A percentile compares a stretch with the other conserved stretches of the same genome.
These are phyloP conservation scores for Anthrax anthrax DNA, from an alignment of 2,888 invertebrate genomes.

Conservation along the genomic window DNA sequence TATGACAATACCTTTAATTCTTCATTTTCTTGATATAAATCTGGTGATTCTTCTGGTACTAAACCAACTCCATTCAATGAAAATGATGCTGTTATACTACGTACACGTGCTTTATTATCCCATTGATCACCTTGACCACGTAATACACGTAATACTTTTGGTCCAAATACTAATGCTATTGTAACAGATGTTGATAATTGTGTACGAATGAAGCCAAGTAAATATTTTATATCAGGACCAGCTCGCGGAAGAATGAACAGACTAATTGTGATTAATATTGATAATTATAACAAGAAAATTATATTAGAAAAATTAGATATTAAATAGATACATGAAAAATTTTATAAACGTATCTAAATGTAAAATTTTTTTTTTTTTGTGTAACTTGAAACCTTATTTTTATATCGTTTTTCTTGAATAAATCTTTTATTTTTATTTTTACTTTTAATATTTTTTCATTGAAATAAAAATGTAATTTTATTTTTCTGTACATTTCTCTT, in stretches of 20 bases:
- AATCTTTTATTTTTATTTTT: no score
- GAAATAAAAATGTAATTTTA: no score
- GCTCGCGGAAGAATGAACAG: conserved; percentile 73
- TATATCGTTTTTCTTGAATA: no score
- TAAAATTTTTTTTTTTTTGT: no score
- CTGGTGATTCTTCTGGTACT: conserved; percentile 70
- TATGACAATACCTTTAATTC: conserved; percentile 58
- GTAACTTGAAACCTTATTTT: no score
- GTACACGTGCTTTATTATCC: conserved; percentile 70
- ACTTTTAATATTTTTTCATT: no score
- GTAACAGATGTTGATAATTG: conserved; percentile 78
- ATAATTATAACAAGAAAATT: conserved; percentile 3
- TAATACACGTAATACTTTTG: conserved; percentile 62
- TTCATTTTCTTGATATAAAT: conserved; percentile 80
- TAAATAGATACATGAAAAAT: no score
- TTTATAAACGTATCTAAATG: no score
- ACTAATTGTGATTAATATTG: no score
- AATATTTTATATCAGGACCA: conserved; percentile 84
- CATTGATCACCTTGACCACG: conserved; percentile 81
- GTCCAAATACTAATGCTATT: conserved; percentile 31
- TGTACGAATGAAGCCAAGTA: conserved; percentile 80
- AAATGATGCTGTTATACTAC: conserved; percentile 73
- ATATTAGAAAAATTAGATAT: not conserved
- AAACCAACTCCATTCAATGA: conserved; percentile 75
- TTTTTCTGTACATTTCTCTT: no score